Evolutionary conservation across 2,888 invertebrate genomes (phyloP), one percentile per base, ranked within the genome.

Genomic region (Sinodicranocentrus sp.): DNA sequence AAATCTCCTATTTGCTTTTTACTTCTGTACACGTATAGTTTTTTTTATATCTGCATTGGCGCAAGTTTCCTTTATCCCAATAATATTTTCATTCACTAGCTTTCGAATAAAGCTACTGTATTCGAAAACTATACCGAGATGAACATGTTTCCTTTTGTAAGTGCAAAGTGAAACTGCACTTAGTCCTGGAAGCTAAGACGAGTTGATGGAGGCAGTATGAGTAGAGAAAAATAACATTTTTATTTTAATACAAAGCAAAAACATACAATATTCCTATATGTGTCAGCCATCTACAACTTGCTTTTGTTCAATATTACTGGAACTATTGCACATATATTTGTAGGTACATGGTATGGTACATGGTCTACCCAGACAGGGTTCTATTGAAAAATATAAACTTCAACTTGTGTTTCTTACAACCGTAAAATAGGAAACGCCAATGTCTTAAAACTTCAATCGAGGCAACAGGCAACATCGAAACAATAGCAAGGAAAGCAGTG

Each of bases 1-100:
- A 77, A 77, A 77, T 77, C 67, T 77, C 25, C 26, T 43, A 52
- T 52, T 52, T 52, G 21, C 48, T 13, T 17, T 68, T 72, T n/a
- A 17, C 25, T 72, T 61, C 10, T 17, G 23, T 15, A 52, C 5
- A 52, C 52, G 21, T 6, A 23, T 19, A 15, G 26, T n/a, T 70
- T 28, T 28, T 52, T n/a, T n/a, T n/a, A n/a, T n/a, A n/a, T n/a
- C n/a, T 70, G 52, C 52, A 52, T 19, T 17, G 52, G 2, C 15
- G 3, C 17, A 17, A 52, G 33, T 10, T 3, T 33, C 10, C 10
- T 33, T 33, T 33, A 33, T 33, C 5, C 10, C 2, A 52, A 3
- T 17, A 52, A 52, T 52, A 52, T 5, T 15, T 52, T 52, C 17
- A 19, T 17, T 43, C 13, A 19, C 15, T 15, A 15, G 52, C 52